These are phyloP conservation scores for Chaetodon trifasciatus DNA, from an alignment of 2,797 vertebrate genomes.

Conservation along the genomic window DNA sequence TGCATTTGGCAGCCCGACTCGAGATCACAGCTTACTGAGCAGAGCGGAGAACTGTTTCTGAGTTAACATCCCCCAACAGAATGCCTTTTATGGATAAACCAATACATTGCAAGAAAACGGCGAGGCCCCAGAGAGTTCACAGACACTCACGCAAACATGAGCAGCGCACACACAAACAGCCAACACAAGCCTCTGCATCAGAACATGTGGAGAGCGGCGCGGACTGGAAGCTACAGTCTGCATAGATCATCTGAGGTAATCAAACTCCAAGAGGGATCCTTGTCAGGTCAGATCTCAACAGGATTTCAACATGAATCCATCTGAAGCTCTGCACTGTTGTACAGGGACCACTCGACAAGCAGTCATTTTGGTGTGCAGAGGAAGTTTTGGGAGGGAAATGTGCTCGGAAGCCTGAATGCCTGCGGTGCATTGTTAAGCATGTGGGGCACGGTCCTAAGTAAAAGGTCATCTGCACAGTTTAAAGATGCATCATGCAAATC, in stretches of 20 bases:
- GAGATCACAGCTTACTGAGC: slow-evolving; percentile 62
- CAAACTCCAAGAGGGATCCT: slow-evolving; percentile 61
- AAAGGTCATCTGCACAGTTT: slow-evolving; percentile 69
- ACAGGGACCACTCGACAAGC: slow-evolving; percentile 50
- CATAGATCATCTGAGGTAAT: slow-evolving; percentile 67
- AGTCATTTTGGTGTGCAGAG: slow-evolving; percentile 40
- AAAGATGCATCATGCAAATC: slow-evolving; percentile 65
- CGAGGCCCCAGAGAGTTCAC: slow-evolving; percentile 31
- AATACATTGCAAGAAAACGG: slow-evolving; percentile 34
- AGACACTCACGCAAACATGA: slow-evolving; percentile 40
- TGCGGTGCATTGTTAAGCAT: slow-evolving; percentile 59
- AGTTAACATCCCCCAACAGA: slow-evolving; percentile 57
- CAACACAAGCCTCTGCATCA: slow-evolving; percentile 5
- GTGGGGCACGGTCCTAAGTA: slow-evolving; percentile 56
- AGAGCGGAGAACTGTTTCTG: slow-evolving; percentile 31
- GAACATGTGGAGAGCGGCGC: slow-evolving; percentile 21
- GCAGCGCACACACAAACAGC: slow-evolving; percentile 21
- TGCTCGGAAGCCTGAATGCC: slow-evolving; percentile 45
- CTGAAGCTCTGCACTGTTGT: slow-evolving; percentile 47
- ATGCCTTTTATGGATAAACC: slow-evolving; percentile 58
- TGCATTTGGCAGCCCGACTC: slow-evolving; percentile 63
- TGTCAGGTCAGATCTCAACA: slow-evolving; percentile 76
- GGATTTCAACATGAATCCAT: slow-evolving; percentile 64
- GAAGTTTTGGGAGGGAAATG: slow-evolving; percentile 49
- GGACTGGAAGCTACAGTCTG: slow-evolving; percentile 31